Conservation (phyloP, 2,888 invertebrate genomes). For the Archips crataeganus region DNA sequence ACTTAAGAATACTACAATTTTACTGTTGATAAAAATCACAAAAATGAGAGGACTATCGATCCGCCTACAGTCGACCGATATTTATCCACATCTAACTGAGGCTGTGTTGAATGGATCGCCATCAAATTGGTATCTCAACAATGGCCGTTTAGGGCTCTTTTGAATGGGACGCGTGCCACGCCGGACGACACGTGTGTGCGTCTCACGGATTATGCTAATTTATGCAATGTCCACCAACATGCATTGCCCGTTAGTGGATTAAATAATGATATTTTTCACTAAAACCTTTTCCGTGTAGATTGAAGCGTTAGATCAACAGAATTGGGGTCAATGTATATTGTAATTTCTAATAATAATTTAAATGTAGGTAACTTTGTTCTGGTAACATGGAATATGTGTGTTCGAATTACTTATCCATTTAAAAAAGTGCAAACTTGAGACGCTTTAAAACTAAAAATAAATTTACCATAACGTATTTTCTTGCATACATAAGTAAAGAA, state of each 20-base stretch:
- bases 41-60: background rate
- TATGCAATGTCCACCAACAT: conserved; percentile 51
- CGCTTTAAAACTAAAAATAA: background rate
- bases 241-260: conserved; percentile 29
- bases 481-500: conserved; percentile 30
- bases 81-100: conserved; percentile 34
- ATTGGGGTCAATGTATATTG: background rate
- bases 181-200: conserved; percentile 57
- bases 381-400: background rate
- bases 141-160: conserved; percentile 61
- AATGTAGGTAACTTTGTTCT: background rate
- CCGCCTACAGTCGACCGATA: conserved; percentile 26
- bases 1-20: too few species aligned
- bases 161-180: conserved; percentile 59
- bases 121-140: conserved; percentile 58
- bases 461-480: background rate
- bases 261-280: conserved; percentile 24
- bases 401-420: background rate
- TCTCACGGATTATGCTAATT: conserved; percentile 63
- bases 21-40: too few species aligned
- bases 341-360: background rate
- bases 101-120: conserved; percentile 53
- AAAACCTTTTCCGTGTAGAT: conserved; percentile 18
- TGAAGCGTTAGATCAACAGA: background rate
- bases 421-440: background rate